Evolutionary conservation across 1,140 invertebrate genomes (phyloP).

Genomic region (Scaptomyza pallida): DNA sequence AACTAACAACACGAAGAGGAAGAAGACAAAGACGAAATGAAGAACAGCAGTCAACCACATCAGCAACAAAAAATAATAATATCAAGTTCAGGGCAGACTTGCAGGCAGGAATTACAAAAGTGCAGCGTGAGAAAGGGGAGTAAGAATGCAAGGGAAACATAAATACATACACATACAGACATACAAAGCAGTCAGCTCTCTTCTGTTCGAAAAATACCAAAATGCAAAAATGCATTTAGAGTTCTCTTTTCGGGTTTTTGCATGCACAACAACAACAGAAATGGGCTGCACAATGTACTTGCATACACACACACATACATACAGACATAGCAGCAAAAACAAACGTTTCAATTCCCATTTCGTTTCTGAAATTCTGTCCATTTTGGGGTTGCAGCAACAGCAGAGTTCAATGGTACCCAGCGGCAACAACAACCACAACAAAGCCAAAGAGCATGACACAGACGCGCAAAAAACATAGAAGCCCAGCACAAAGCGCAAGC

Average conservation of each 20-base stretch:
- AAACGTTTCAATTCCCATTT: conserved; percentile 65
- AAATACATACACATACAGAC: conserved; percentile 12
- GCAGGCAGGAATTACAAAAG: conserved; percentile 3
- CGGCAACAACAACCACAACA: conserved; percentile 45
- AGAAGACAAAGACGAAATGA: conserved; percentile 11
- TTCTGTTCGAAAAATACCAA: conserved; percentile 5
- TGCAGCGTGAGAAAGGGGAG: not conserved
- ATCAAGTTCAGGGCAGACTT: conserved; percentile 33
- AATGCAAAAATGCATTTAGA: conserved; percentile 28
- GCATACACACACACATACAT: not conserved
- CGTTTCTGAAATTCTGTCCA: conserved; percentile 47
- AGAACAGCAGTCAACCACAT: conserved; percentile 12
- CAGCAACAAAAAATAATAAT: conserved; percentile 25
- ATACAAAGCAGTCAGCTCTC: not conserved
- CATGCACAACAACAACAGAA: not conserved
- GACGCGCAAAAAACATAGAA: conserved; percentile 49
- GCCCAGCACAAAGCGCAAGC: conserved; percentile 60
- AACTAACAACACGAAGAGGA: conserved; percentile 38
- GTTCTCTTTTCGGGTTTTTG: conserved; percentile 22
- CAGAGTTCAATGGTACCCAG: conserved; percentile 79
- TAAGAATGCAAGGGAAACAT: conserved; percentile 4
- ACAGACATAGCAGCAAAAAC: conserved; percentile 18
- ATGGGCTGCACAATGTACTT: too few relatives aligned
- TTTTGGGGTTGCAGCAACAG: conserved; percentile 64
- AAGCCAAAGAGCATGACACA: conserved; percentile 62